phyloP scores from a whole-genome alignment of 2,888 invertebrate genomes.

The Mimachlamys varia region DNA sequence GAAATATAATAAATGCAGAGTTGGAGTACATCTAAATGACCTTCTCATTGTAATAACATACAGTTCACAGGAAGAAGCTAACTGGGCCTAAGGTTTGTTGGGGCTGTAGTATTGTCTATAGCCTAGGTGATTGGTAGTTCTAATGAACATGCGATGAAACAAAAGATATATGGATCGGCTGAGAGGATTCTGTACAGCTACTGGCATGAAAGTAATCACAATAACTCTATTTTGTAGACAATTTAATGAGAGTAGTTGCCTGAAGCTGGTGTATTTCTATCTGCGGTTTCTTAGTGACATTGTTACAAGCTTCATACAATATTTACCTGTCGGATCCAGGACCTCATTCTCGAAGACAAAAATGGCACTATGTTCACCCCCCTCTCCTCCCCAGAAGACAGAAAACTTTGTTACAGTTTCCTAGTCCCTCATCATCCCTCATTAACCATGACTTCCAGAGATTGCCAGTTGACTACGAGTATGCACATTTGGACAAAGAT shows the following conservation, averaged over 20 bases:
- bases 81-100: background rate
- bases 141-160: conserved; percentile 3
- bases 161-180: background rate
- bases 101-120: background rate
- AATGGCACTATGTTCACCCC: too few relatives aligned
- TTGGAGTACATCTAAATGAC: too few relatives aligned
- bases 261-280: background rate
- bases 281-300: background rate
- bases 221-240: background rate
- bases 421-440: too few relatives aligned
- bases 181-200: background rate
- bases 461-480: too few relatives aligned
- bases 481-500: too few relatives aligned
- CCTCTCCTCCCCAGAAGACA: too few relatives aligned
- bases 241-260: background rate
- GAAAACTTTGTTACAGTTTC: too few relatives aligned
- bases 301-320: background rate
- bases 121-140: background rate
- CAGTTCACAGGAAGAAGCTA: too few relatives aligned
- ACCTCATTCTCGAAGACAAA: background rate
- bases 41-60: too few relatives aligned
- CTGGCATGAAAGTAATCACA: background rate
- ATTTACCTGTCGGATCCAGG: background rate
- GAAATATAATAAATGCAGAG: too few relatives aligned
- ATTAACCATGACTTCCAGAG: too few relatives aligned